phyloP scores from a whole-genome alignment of 2,797 vertebrate species.

The Rousettus madagascariensis region DNA sequence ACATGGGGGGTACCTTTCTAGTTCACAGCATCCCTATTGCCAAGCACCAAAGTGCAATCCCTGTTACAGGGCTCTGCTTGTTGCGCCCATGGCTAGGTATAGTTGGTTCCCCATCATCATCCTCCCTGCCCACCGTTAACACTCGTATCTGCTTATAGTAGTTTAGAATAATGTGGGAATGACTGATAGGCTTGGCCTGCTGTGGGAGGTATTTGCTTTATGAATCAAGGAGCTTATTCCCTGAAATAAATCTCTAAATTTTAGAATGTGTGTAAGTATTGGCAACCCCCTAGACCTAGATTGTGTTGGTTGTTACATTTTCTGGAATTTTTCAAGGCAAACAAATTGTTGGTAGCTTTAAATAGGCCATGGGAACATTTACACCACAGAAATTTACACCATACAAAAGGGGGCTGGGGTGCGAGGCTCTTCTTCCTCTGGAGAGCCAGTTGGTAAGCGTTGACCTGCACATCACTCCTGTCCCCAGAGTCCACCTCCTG shows the following conservation, averaged over 20 bases:
- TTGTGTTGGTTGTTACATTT: background rate
- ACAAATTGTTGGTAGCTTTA: background rate
- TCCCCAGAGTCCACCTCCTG: background rate
- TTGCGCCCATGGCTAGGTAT: accelerated
- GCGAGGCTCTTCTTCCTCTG: background rate
- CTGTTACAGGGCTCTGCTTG: background rate
- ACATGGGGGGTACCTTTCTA: background rate
- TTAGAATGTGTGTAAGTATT: background rate
- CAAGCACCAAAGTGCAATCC: background rate
- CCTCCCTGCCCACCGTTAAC: background rate
- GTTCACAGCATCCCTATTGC: background rate
- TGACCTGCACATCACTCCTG: background rate
- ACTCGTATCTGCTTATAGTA: background rate
- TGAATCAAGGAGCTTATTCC: background rate
- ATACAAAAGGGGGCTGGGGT: background rate
- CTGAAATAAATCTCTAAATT: background rate
- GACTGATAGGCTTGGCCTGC: background rate
- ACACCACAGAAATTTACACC: background rate
- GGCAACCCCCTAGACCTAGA: background rate
- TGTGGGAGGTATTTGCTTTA: background rate
- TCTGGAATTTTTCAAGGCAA: background rate
- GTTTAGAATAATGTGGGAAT: background rate
- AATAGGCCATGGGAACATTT: background rate
- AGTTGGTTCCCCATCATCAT: background rate
- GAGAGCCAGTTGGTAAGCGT: background rate